These are phyloP conservation scores for Dryobotodes eremita DNA, from an alignment of 2,888 invertebrate genomes.

Conservation along the genomic window DNA sequence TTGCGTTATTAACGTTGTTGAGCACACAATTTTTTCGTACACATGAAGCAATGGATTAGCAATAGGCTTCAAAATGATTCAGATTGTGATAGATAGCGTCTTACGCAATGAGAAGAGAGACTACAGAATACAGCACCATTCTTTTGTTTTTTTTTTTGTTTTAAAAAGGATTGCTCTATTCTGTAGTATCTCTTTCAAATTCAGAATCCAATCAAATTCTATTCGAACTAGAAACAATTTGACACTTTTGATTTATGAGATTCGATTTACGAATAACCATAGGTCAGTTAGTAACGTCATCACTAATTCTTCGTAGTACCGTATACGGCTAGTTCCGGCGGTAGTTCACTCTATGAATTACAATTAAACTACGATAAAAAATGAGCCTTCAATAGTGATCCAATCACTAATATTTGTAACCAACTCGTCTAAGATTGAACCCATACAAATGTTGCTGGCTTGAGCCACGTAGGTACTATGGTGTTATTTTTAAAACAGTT, in stretches of 20 bases:
- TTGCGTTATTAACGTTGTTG: too few relatives aligned
- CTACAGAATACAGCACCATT: too few relatives aligned
- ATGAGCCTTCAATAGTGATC: background rate
- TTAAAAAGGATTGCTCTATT: too few relatives aligned
- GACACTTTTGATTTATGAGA: background rate
- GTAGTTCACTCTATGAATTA: conserved; percentile 29
- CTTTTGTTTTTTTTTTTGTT: too few relatives aligned
- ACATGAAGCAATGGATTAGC: too few relatives aligned
- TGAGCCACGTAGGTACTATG: background rate
- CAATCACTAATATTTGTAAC: background rate
- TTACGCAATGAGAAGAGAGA: too few relatives aligned
- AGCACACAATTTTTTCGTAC: too few relatives aligned
- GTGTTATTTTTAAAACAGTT: background rate
- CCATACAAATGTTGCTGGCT: background rate
- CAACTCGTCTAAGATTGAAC: background rate
- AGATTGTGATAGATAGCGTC: too few relatives aligned
- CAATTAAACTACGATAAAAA: conserved; percentile 23
- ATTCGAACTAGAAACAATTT: background rate
- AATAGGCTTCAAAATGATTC: too few relatives aligned
- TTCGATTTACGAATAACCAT: background rate
- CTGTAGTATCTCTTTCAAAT: background rate
- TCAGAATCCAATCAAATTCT: background rate
- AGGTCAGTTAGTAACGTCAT: conserved; percentile 24
- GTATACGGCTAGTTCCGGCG: conserved; percentile 29
- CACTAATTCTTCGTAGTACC: background rate